Base-by-base conservation (phyloP, 1,140 invertebrate genomes). In the Drosophila pachea region DNA sequence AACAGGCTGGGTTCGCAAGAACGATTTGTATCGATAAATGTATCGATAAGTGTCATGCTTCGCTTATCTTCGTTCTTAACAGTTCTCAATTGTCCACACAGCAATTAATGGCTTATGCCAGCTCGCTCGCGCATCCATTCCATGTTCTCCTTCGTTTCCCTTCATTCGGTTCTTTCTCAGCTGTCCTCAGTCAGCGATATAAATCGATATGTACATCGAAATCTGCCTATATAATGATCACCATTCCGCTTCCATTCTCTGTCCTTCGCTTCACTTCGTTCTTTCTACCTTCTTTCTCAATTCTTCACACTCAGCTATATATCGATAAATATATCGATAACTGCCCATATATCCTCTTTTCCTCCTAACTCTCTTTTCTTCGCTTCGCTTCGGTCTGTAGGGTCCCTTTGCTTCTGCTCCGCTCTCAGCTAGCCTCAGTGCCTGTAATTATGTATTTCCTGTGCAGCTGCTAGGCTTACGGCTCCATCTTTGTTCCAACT, bases 401-500 rank as follows among this genome's bases (percentile, higher is more conserved):
- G 22, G 22, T 22, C 22, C 22, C 22, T 22, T 22, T 22, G 22
- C 22, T 2, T 22, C 3, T 22, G 22, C 22, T 22, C 3, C 22
- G 22, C 22, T 22, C 22, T 31, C n/a, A 8, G 22, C 5, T 12
- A 4, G 8, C 7, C 32, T 40, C 35, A 29, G 8, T 12, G 8
- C 5, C 14, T 54, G 16, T n/a, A 16, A 53, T 40, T 33, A 42
- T 32, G 35, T 48, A 47, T 61, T 7, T 11, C 6, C 11, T 55
- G 56, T 63, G 71, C 61, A 22, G 22, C 22, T 22, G 22, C 22
- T 22, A 22, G 22, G 22, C 22, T 22, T 22, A 22, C 22, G 22
- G 22, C 22, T 22, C 22, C 22, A 22, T 22, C 22, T 63, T 60
- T 55, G 53, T 55, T 76, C 68, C 56, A 43, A 55, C 75, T 70